Percentiles rank a stretch among this genome's conserved stretches.
Evolutionary conservation across 2,113 vertebrate species (phyloP).

Genomic region (Aphyosemion australe): DNA sequence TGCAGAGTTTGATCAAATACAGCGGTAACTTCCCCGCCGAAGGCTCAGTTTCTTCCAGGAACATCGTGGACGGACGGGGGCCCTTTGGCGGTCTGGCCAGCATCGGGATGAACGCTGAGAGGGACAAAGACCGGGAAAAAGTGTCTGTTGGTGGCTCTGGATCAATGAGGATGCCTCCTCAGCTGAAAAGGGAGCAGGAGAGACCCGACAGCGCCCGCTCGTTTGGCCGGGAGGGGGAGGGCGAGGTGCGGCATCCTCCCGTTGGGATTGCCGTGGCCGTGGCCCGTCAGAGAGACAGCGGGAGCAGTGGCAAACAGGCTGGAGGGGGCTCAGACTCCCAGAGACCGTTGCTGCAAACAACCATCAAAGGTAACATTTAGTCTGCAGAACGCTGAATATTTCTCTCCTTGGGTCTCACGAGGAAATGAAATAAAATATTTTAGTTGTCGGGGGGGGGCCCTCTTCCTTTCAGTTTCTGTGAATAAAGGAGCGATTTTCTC

Average conservation of each 20-base stretch:
- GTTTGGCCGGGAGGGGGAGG: constrained; percentile 88
- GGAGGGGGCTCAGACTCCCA: constrained; percentile 82
- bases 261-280: constrained; percentile 96
- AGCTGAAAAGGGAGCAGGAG: constrained; percentile 91
- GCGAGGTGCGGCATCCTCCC: constrained; percentile 92
- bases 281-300: constrained; percentile 92
- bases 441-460: too few species aligned
- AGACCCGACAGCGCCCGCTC: constrained; percentile 91
- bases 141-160: constrained; percentile 1
- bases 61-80: constrained; percentile 82
- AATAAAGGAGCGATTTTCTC: too few species aligned
- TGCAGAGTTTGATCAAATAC: constrained; percentile 98
- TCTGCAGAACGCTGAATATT: too few species aligned
- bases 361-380: constrained; percentile 86
- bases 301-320: constrained; percentile 77
- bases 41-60: constrained; percentile 73
- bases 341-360: constrained; percentile 82
- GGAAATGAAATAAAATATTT: too few species aligned
- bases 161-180: constrained; percentile 61
- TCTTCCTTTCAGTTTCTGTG: too few species aligned
- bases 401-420: too few species aligned
- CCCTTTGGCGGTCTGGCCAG: constrained; percentile 91
- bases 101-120: constrained; percentile 79
- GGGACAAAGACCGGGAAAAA: constrained; percentile 46
- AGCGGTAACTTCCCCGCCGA: constrained; percentile 93